Evolutionary conservation across 2,113 vertebrate genomes (phyloP).

Genomic region (Mohoua ochrocephala): DNA sequence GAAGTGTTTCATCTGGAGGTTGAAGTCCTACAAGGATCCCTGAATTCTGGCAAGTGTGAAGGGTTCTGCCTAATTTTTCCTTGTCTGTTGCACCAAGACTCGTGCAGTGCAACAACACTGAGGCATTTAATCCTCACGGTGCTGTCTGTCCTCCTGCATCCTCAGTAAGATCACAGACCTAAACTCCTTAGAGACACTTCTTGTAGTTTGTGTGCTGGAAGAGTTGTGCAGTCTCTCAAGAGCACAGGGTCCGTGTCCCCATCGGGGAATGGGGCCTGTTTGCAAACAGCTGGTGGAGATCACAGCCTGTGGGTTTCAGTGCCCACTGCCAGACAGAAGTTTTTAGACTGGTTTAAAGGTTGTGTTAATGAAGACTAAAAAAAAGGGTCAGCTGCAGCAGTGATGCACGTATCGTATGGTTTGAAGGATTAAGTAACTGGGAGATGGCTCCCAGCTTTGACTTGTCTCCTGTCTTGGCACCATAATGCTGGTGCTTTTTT

Average conservation of each 20-base stretch:
- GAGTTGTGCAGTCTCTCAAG: not conserved
- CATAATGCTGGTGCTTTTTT: not conserved
- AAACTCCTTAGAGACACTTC: not conserved
- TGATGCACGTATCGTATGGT: rapidly evolving
- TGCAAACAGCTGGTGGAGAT: not conserved
- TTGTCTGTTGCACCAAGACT: not conserved
- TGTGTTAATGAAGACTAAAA: not conserved
- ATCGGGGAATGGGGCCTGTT: rapidly evolving
- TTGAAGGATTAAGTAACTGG: not conserved
- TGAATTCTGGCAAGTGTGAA: not conserved
- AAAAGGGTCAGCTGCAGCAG: not conserved
- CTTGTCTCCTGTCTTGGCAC: not conserved
- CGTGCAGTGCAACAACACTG: not conserved
- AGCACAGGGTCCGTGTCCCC: not conserved
- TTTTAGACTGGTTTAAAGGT: not conserved
- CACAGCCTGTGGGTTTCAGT: not conserved
- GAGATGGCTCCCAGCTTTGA: not conserved
- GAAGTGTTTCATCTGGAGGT: not conserved
- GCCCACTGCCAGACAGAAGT: not conserved
- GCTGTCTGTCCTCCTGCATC: not conserved
- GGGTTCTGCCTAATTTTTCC: not conserved
- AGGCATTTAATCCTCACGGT: not conserved
- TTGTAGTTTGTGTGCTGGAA: not conserved
- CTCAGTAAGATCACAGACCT: rapidly evolving
- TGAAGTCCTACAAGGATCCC: not conserved